phyloP scores from a whole-genome alignment of 2,797 vertebrate genomes.

The Euphonia xanthogaster region DNA sequence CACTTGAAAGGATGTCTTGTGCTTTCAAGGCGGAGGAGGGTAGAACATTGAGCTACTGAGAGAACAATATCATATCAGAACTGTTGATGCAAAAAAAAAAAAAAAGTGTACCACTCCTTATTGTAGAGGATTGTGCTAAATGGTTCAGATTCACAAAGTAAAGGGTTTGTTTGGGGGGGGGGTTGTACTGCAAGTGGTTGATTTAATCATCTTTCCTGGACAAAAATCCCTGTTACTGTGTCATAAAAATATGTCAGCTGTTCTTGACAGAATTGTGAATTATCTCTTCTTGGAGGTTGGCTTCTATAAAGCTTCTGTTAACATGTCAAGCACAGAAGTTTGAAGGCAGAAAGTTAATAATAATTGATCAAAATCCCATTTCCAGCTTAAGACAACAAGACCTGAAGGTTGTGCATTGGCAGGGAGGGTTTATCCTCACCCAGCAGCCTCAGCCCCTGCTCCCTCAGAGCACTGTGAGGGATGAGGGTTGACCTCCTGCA shows the following conservation, averaged over 20 bases:
- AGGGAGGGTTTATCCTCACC: not conserved
- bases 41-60: not conserved
- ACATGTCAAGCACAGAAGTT: not conserved
- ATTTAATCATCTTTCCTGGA: not conserved
- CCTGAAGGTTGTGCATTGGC: not conserved
- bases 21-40: not conserved
- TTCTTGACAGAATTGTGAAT: not conserved
- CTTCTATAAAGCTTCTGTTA: not conserved
- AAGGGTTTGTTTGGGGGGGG: fast-evolving
- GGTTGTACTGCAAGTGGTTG: not conserved
- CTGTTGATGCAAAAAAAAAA: not conserved
- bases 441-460: not conserved
- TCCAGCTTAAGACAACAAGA: not conserved
- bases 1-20: not conserved
- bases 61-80: not conserved
- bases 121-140: not conserved
- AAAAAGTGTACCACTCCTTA: not conserved
- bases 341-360: not conserved
- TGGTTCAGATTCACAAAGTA: not conserved
- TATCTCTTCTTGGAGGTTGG: not conserved
- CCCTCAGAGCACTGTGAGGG: fast-evolving
- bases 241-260: not conserved
- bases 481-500: not conserved
- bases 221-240: not conserved
- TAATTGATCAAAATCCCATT: not conserved